Conservation (phyloP, 2,888 invertebrate genomes). For the Sisyra nigra region DNA sequence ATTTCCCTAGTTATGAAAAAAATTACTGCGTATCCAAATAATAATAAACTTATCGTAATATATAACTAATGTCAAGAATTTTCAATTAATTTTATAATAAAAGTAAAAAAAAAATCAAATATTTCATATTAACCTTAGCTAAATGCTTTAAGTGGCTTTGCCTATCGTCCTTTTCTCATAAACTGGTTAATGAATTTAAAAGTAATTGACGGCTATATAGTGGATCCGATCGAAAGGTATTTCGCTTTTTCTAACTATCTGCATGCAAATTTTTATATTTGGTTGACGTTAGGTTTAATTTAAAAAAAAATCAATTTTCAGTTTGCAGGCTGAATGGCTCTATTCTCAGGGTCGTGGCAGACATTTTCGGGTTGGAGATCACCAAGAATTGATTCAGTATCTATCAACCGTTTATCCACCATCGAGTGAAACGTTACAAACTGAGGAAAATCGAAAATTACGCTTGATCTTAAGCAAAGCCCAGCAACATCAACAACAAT, state of each 20-base stretch:
- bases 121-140: conserved; percentile 17
- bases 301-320: conserved; percentile 21
- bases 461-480: conserved; percentile 77
- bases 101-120: neutral
- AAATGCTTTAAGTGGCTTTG: conserved; percentile 57
- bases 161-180: conserved; percentile 81
- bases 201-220: conserved; percentile 74
- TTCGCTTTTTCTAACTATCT: conserved; percentile 12
- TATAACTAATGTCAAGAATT: neutral
- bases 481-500: conserved; percentile 74
- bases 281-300: neutral
- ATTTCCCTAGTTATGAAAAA: no score
- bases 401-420: conserved; percentile 69
- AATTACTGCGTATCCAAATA: neutral
- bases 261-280: neutral
- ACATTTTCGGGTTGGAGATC: conserved; percentile 75
- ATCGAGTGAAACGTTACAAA: conserved; percentile 64
- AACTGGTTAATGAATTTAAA: conserved; percentile 87
- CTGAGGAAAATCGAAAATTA: conserved; percentile 75
- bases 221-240: conserved; percentile 83
- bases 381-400: conserved; percentile 65
- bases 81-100: conserved; percentile 8
- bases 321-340: conserved; percentile 87
- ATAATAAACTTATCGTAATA: neutral
- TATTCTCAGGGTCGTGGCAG: conserved; percentile 89